Evolutionary conservation across 1,140 invertebrate species (phyloP), one percentile per base, ranked within the genome.

Genomic region (Pygmarrhopalites habei): DNA sequence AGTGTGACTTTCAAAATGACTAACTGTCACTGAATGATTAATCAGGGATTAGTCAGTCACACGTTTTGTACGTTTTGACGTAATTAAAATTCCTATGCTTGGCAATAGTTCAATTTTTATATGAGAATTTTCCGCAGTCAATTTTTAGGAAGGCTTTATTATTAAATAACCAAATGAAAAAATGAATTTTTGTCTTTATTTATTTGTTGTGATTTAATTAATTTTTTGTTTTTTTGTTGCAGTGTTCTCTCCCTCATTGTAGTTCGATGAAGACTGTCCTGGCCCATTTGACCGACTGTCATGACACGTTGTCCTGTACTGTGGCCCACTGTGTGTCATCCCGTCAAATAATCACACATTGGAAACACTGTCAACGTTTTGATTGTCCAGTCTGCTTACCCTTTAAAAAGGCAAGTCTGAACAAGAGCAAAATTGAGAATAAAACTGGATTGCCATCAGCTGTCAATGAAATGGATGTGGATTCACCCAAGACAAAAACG

Each of bases 181-280:
- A n/a, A n/a, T n/a, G n/a, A n/a, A n/a, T n/a, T n/a, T n/a, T n/a
- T n/a, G n/a, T n/a, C n/a, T n/a, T n/a, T n/a, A n/a, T n/a, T n/a
- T n/a, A n/a, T n/a, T n/a, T n/a, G n/a, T n/a, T n/a, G n/a, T n/a
- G n/a, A n/a, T n/a, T n/a, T n/a, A n/a, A n/a, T n/a, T n/a, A n/a
- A n/a, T n/a, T n/a, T n/a, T n/a, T n/a, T n/a, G n/a, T 39, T 39
- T 39, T 10, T 49, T 49, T 56, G 51, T 68, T 70, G 12, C 72
- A 81, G 71, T 99, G 97, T 77, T 85, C 83, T 23, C 80, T 99
- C 53, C 94, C 94, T 21, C 95, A 99, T 76, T 99, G 97, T 79
- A 88, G 90, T 75, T 98, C 94, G 1, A 99, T 99, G 96, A 98
- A 99, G 76, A 92, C 92, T 72, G 95, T 99, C n/a, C 80, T 99